Percentiles rank a stretch among this genome's conserved stretches.
Evolutionary conservation across 2,797 vertebrate genomes (phyloP).

Genomic region (Gymnoscopelus braueri): DNA sequence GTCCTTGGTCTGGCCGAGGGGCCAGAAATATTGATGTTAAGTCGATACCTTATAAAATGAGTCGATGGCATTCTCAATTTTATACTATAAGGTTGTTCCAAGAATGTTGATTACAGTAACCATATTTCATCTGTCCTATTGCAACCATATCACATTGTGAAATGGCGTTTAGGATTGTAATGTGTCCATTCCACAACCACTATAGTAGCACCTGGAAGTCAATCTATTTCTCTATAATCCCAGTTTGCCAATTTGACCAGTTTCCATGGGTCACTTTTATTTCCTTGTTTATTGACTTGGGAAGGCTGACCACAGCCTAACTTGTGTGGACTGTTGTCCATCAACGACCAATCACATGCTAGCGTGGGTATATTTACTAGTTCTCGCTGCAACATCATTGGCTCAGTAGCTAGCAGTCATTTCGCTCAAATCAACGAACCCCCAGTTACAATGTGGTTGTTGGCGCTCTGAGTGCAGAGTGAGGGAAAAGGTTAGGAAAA

Average conservation of each 20-base stretch:
- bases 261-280: too few relatives aligned
- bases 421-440: neutral
- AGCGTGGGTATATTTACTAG: neutral
- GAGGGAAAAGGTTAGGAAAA: neutral
- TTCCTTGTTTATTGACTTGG: too few relatives aligned
- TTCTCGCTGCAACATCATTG: neutral
- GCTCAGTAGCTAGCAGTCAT: neutral
- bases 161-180: too few relatives aligned
- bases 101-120: neutral
- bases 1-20: conserved; percentile 17
- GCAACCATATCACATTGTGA: too few relatives aligned
- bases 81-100: neutral
- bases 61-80: conserved; percentile 7
- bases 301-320: too few relatives aligned
- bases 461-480: neutral
- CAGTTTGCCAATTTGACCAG: too few relatives aligned
- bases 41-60: conserved; percentile 12
- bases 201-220: too few relatives aligned
- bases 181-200: too few relatives aligned
- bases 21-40: conserved; percentile 21
- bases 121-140: neutral
- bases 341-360: too few relatives aligned
- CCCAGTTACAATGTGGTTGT: neutral
- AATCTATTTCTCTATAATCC: too few relatives aligned
- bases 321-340: too few relatives aligned